A percentile compares a stretch with the other conserved stretches of the same genome.
These are phyloP conservation scores for Smutsia gigantea DNA, from an alignment of 2,797 vertebrate genomes.

Conservation along the genomic window DNA sequence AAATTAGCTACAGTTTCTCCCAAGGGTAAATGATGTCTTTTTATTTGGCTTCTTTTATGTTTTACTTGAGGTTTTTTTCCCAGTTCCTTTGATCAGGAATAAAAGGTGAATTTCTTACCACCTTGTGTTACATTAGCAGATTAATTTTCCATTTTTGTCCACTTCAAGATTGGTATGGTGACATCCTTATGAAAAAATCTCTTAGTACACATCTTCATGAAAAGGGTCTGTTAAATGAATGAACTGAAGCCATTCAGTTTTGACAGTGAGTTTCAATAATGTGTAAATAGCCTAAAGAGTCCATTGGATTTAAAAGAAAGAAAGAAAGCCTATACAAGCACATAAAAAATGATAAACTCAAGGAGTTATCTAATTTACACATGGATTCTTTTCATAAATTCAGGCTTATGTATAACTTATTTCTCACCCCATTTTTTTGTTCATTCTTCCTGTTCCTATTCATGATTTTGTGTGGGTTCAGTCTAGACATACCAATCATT, in stretches of 20 bases:
- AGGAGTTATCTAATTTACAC: slow-evolving; percentile 18
- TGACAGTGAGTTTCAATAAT: neutral
- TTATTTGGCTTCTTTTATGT: neutral
- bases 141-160: slow-evolving; percentile 43
- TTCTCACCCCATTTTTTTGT: neutral
- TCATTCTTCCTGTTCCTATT: neutral
- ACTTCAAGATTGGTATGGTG: neutral
- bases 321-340: neutral
- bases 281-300: neutral
- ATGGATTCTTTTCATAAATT: slow-evolving; percentile 44
- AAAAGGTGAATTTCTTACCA: slow-evolving; percentile 42
- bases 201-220: neutral
- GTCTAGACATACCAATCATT: slow-evolving; percentile 51
- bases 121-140: neutral
- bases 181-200: neutral
- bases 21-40: neutral
- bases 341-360: neutral
- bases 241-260: slow-evolving; percentile 9
- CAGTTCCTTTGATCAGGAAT: slow-evolving; percentile 21
- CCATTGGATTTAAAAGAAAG: neutral
- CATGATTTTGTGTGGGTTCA: neutral
- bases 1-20: neutral
- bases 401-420: neutral
- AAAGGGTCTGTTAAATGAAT: slow-evolving; percentile 47
- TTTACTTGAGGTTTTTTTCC: neutral